These are phyloP conservation scores for Cephalopholis sonnerati DNA, from an alignment of 2,113 vertebrate species.

Conservation along the genomic window DNA sequence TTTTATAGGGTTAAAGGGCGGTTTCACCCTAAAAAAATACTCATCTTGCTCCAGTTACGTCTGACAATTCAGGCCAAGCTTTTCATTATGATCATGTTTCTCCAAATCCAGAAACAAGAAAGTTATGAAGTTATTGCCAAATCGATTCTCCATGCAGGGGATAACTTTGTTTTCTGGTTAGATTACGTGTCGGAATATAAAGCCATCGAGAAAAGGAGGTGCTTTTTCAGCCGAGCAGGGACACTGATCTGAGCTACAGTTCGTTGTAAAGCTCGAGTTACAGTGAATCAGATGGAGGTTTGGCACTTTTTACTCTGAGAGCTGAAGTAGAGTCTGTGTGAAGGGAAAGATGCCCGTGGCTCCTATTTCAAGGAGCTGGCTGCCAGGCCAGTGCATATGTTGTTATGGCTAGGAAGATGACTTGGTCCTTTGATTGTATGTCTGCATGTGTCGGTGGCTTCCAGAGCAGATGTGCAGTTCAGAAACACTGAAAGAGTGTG, in stretches of 20 bases:
- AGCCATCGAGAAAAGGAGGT: conserved; percentile 3
- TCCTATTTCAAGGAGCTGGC: conserved; percentile 61
- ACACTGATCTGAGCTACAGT: conserved; percentile 22
- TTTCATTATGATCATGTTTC: conserved; percentile 21
- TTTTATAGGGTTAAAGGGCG: neutral
- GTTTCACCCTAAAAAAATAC: neutral
- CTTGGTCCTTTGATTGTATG: conserved; percentile 29
- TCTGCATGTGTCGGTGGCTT: conserved; percentile 5
- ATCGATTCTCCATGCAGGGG: neutral
- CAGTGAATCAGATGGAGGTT: conserved; percentile 57
- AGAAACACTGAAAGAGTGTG: conserved; percentile 11
- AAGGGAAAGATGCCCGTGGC: conserved; percentile 47
- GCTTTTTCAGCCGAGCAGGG: neutral
- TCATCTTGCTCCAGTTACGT: neutral
- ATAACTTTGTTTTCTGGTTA: conserved; percentile 5
- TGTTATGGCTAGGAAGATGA: conserved; percentile 69
- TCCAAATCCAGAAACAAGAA: neutral
- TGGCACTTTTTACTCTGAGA: conserved; percentile 31
- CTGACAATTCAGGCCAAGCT: neutral
- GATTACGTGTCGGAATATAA: conserved; percentile 14
- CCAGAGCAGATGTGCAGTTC: conserved; percentile 48
- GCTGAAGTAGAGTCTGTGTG: conserved; percentile 32
- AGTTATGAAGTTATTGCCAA: conserved; percentile 2
- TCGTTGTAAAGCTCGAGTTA: conserved; percentile 49
- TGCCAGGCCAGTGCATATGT: conserved; percentile 64